These are phyloP conservation scores for Montipora efflorescens DNA, from an alignment of 64 coral and sea anemone genomes.

Conservation along the genomic window DNA sequence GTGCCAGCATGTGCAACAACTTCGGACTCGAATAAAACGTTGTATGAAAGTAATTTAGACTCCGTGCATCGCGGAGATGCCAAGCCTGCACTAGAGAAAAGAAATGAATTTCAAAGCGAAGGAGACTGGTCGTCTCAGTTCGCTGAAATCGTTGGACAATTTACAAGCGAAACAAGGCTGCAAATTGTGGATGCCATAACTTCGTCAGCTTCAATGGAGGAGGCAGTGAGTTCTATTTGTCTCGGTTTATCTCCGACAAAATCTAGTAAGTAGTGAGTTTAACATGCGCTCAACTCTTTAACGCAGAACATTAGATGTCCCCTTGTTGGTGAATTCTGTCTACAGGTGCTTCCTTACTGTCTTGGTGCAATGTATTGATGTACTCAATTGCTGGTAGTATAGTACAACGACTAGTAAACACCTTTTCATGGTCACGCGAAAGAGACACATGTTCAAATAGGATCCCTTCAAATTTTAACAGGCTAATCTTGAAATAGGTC, in stretches of 20 bases:
- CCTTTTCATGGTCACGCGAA: too few species aligned
- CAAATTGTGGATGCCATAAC: slow-evolving; percentile 11
- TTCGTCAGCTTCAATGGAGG: background rate
- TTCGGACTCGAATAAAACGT: background rate
- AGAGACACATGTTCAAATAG: too few species aligned
- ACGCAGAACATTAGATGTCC: too few species aligned
- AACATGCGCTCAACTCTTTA: too few species aligned
- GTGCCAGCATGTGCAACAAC: background rate
- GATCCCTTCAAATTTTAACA: too few species aligned
- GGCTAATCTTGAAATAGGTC: too few species aligned
- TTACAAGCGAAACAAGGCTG: slow-evolving; percentile 7
- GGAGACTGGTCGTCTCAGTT: background rate
- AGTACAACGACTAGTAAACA: too few species aligned
- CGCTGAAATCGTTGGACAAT: background rate
- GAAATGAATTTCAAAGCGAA: background rate
- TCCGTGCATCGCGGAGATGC: background rate
- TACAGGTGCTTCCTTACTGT: too few species aligned
- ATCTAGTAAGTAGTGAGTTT: background rate
- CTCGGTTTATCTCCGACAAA: background rate
- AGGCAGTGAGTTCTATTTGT: slow-evolving; percentile 7
- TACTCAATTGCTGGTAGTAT: too few species aligned
- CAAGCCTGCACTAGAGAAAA: background rate
- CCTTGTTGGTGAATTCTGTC: too few species aligned
- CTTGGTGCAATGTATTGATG: too few species aligned
- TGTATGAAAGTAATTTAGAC: background rate